These are phyloP conservation scores for Cheilosia variabilis DNA, from an alignment of 2,888 invertebrate genomes.

Conservation along the genomic window DNA sequence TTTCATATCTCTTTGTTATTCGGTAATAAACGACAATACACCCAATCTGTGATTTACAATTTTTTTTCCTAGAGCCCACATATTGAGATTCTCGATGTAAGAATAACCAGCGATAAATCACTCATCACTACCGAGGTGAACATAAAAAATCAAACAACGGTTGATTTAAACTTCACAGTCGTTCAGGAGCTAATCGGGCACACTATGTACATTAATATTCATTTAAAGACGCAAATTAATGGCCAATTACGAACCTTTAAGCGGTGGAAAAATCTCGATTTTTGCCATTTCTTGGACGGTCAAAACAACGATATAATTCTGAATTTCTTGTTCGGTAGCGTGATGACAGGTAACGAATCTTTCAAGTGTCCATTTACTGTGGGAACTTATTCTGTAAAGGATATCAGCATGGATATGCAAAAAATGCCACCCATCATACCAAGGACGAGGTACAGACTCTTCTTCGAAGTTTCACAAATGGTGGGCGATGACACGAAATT, in stretches of 20 bases:
- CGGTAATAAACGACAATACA: conserved; percentile 16
- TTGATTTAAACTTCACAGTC: conserved; percentile 49
- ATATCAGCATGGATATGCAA: conserved; percentile 31
- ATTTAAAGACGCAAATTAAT: conserved; percentile 37
- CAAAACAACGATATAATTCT: conserved; percentile 43
- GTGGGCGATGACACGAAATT: conserved; percentile 48
- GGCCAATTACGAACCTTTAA: conserved; percentile 16
- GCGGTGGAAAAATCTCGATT: conserved; percentile 59
- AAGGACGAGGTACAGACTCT: conserved; percentile 36
- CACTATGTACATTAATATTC: conserved; percentile 38
- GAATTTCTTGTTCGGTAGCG: conserved; percentile 40
- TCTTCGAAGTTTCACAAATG: conserved; percentile 56
- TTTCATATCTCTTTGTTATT: conserved; percentile 1
- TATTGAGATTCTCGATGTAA: conserved; percentile 48
- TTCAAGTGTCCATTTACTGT: conserved; percentile 51
- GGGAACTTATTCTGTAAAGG: conserved; percentile 21
- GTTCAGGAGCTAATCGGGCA: conserved; percentile 43
- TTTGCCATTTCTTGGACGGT: conserved; percentile 50
- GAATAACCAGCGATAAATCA: conserved; percentile 40
- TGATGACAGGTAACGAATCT: not conserved
- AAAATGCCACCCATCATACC: conserved; percentile 36
- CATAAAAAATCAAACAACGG: conserved; percentile 41
- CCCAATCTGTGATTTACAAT: not conserved
- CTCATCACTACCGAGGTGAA: conserved; percentile 16
- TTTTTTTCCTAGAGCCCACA: conserved; percentile 23